phyloP scores from a whole-genome alignment of 2,888 invertebrate species.

The Leptinotarsa haldemani region DNA sequence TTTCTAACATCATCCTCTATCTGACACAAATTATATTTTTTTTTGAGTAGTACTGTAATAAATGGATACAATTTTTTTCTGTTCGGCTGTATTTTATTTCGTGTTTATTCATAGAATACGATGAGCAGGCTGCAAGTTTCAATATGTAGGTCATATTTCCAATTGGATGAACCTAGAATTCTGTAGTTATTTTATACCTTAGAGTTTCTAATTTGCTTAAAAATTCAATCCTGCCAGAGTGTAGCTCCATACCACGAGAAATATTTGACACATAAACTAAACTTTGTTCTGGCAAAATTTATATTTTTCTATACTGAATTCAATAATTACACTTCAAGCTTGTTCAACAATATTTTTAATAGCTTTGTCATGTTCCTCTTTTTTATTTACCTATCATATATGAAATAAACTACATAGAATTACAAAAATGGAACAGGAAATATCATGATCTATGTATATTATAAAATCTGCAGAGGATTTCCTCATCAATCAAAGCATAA shows the following conservation, averaged over 20 bases:
- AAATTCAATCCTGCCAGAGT: constrained; percentile 19
- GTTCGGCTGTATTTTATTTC: constrained; percentile 31
- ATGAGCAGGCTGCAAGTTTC: constrained; percentile 36
- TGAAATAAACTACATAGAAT: too few species aligned
- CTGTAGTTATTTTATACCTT: constrained; percentile 18
- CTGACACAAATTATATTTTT: constrained; percentile 44
- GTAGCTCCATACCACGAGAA: constrained; percentile 15
- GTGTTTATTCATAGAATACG: constrained; percentile 29
- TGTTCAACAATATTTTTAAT: constrained; percentile 16
- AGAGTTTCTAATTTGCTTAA: neutral
- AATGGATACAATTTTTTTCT: constrained; percentile 44
- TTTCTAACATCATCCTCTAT: constrained; percentile 39
- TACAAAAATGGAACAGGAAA: too few species aligned
- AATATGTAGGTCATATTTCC: constrained; percentile 4
- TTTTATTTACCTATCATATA: constrained; percentile 7
- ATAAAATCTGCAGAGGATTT: too few species aligned
- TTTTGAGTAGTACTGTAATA: constrained; percentile 21
- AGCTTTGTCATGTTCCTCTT: constrained; percentile 23
- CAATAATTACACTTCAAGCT: neutral
- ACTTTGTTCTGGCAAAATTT: constrained; percentile 15
- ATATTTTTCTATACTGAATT: constrained; percentile 25
- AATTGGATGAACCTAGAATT: constrained; percentile 3
- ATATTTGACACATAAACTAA: constrained; percentile 29
- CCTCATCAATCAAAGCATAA: too few species aligned
- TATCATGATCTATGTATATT: too few species aligned